phyloP scores from a whole-genome alignment of 1,140 invertebrate genomes.

The Drosophila sturtevanti region DNA sequence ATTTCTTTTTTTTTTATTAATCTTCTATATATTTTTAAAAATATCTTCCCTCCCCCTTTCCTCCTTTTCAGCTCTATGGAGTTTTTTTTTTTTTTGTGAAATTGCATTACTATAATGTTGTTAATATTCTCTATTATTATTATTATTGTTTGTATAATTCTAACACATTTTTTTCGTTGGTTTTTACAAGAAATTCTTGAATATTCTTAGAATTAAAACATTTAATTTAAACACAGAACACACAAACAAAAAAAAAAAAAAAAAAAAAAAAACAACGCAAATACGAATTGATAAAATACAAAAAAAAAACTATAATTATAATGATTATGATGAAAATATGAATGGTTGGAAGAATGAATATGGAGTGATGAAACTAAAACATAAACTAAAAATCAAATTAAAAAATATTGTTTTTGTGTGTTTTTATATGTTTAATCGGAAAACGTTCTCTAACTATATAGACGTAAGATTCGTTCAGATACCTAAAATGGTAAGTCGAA shows the following conservation, averaged over 20 bases:
- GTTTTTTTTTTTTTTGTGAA: not conserved
- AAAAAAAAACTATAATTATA: conserved; percentile 49
- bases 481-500: no score
- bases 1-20: conserved; percentile 33
- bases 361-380: conserved; percentile 34
- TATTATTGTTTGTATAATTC: conserved; percentile 74
- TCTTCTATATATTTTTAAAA: conserved; percentile 1
- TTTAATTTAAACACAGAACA: conserved; percentile 43
- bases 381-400: conserved; percentile 13
- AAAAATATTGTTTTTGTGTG: not conserved
- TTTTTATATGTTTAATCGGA: conserved; percentile 6
- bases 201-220: conserved; percentile 31
- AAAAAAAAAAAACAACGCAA: conserved; percentile 24
- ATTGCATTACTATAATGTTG: conserved; percentile 66
- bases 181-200: conserved; percentile 15
- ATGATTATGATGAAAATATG: conserved; percentile 20
- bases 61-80: no score
- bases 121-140: conserved; percentile 56
- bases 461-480: no score
- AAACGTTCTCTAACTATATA: no score
- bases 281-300: conserved; percentile 52
- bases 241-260: no score
- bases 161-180: conserved; percentile 41
- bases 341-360: not conserved
- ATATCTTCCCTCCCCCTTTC: not conserved